Conservation (phyloP, 1,140 invertebrate genomes). For the Meteorus sp. region DNA sequence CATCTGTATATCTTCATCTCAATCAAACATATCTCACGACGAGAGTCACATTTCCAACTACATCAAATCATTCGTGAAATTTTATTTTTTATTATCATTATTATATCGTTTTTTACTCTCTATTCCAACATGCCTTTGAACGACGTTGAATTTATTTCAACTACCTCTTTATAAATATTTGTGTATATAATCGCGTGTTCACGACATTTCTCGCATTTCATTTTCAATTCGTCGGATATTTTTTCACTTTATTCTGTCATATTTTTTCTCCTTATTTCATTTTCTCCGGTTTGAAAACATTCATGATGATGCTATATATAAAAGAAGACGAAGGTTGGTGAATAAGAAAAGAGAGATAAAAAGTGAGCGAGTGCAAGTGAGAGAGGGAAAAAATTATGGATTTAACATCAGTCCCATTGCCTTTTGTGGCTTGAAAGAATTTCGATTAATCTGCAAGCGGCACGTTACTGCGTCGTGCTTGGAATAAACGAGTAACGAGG, state of each 20-base stretch:
- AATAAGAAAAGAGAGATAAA: too few relatives aligned
- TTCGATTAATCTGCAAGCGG: slow-evolving; percentile 26
- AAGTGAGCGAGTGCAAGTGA: neutral
- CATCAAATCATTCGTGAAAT: too few relatives aligned
- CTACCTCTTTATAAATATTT: slow-evolving; percentile 9
- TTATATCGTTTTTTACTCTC: neutral
- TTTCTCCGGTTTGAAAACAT: neutral
- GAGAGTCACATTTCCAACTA: too few relatives aligned
- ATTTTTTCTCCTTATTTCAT: neutral
- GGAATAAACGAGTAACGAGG: slow-evolving; percentile 22
- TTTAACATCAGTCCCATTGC: neutral
- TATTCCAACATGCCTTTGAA: neutral
- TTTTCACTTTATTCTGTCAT: slow-evolving; percentile 21
- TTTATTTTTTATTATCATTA: neutral
- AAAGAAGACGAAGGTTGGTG: neutral
- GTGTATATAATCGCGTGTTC: neutral
- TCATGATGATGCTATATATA: neutral
- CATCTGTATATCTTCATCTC: slow-evolving; percentile 9
- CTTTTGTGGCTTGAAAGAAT: slow-evolving; percentile 23
- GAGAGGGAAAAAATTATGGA: neutral
- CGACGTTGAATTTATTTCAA: neutral
- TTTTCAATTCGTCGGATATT: neutral
- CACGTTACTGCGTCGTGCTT: slow-evolving; percentile 19
- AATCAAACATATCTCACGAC: neutral
- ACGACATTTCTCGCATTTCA: slow-evolving; percentile 3